These are phyloP conservation scores for Julus scandinavius DNA, from an alignment of 2,888 invertebrate species.

Conservation along the genomic window DNA sequence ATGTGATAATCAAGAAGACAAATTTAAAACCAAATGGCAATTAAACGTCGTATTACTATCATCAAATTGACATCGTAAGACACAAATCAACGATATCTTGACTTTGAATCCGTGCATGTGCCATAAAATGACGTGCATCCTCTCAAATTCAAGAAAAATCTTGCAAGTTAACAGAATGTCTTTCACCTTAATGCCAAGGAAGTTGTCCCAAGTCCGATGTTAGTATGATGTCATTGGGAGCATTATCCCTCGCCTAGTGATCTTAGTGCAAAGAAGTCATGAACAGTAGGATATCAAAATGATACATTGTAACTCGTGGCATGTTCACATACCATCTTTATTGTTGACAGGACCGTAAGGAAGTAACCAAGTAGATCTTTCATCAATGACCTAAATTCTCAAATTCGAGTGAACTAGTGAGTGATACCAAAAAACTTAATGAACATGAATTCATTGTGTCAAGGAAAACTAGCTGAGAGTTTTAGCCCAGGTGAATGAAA, in stretches of 20 bases:
- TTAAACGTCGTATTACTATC: not conserved
- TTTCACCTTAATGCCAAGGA: not conserved
- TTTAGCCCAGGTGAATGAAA: no score
- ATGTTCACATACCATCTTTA: not conserved
- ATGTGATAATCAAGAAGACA: not conserved
- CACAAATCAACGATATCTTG: not conserved
- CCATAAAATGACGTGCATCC: no score
- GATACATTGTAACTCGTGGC: not conserved
- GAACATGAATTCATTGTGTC: not conserved
- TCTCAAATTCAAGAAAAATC: not conserved
- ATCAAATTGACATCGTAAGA: not conserved
- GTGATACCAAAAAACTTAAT: not conserved
- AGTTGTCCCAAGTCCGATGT: not conserved
- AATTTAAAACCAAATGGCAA: not conserved
- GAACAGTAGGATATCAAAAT: not conserved
- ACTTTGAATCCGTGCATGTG: not conserved
- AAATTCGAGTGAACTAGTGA: not conserved
- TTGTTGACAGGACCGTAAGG: not conserved
- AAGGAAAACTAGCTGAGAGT: not conserved
- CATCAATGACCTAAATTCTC: not conserved
- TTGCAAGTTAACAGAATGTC: not conserved
- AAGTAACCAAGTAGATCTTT: not conserved
- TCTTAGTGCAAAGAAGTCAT: not conserved
- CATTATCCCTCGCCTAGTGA: not conserved
- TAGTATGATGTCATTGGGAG: not conserved